Base-by-base conservation (phyloP, 2,797 vertebrate species). In the Hydrocynus forskahlii region DNA sequence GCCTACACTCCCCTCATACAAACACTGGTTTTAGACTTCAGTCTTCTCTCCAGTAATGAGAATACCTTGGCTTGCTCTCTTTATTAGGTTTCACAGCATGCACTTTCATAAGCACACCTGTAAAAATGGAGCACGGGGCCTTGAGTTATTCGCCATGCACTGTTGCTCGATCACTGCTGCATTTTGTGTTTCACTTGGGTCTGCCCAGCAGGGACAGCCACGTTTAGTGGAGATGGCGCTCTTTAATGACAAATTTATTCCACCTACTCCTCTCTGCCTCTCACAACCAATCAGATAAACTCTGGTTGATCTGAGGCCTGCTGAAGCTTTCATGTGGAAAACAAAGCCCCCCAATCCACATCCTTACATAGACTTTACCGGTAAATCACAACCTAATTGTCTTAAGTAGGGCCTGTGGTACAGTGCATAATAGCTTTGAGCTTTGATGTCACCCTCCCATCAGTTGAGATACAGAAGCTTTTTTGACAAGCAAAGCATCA, bases 201-300 rank as follows among this genome's bases (percentile, higher is more conserved):
- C 21, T 35, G 48, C 60, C 38, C 17, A 10, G 54, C 62, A 79
- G 64, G 78, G 60, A 81, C 54, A 74, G 60, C 52, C 64, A 69
- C 63, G 50, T 83, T 72, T 68, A 84, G 54, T 60, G 16, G 25
- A 40, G 78, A 75, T 12, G 19, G 19, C 57, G 52, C 69, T 64
- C 69, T 83, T 52, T 73, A 82, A 80, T 75, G 67, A 59, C 62
- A 80, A 14, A 59, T 48, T 67, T 84, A 59, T 84, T 66, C 62
- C 76, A 1, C 81, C 81, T 70, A 79, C 78, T 84, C 70, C 50
- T 67, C 69, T 78, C 54, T 60, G 80, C 54, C 59, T 76, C 72
- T 76, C 66, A 74, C 55, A 81, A 35, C 62, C 78, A 81, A 78
- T 75, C 48, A 69, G n/a, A 72, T 40, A 35, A 75, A 52, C 54